Evolutionary conservation across 1,140 invertebrate genomes (phyloP).

Genomic region (Aleiodes sp.): DNA sequence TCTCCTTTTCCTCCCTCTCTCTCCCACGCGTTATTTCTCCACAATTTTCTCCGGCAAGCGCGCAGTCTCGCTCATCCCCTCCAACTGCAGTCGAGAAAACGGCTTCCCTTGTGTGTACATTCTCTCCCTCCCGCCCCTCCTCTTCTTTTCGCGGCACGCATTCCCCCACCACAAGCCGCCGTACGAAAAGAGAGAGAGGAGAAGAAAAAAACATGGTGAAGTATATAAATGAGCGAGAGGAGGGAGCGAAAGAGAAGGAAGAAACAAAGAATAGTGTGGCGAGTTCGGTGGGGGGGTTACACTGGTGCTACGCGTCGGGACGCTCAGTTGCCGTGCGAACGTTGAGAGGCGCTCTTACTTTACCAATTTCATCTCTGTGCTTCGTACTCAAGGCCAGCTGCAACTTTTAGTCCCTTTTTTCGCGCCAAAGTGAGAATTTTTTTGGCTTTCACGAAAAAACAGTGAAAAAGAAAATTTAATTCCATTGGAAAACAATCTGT

Average conservation of each 20-base stretch:
- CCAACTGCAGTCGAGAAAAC: neutral
- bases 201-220: too few relatives aligned
- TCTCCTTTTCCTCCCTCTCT: conserved; percentile 31
- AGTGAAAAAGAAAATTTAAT: too few relatives aligned
- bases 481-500: too few relatives aligned
- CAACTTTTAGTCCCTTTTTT: neutral
- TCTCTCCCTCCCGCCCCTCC: neutral
- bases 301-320: conserved; percentile 54
- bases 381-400: conserved; percentile 1
- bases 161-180: neutral
- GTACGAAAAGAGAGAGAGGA: neutral
- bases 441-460: too few relatives aligned
- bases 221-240: neutral
- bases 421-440: conserved; percentile 18
- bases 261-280: conserved; percentile 29
- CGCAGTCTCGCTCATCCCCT: neutral
- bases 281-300: conserved; percentile 49
- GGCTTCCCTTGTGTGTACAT: neutral
- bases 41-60: neutral
- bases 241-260: neutral
- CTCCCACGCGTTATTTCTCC: neutral
- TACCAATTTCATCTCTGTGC: conserved; percentile 28
- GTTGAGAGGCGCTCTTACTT: conserved; percentile 55
- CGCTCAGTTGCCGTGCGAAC: conserved; percentile 65
- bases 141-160: neutral